Evolutionary conservation across 2,113 vertebrate species (phyloP).

Genomic region (Clarias macrocephalus): DNA sequence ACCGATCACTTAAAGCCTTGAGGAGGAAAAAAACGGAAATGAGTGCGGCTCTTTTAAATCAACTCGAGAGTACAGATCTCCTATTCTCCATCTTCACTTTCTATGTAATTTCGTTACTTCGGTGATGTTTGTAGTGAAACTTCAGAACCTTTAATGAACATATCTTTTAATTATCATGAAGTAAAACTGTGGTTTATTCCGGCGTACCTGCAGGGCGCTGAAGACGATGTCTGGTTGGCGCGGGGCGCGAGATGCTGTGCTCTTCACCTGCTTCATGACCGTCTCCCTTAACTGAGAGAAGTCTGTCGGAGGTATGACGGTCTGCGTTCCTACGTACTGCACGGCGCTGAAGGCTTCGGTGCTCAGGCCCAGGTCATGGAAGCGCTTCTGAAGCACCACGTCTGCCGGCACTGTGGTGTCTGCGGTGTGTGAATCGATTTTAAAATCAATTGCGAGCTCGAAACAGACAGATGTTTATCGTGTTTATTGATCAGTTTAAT

Average conservation of each 20-base stretch:
- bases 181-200: too few species aligned
- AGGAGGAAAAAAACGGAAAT: neutral
- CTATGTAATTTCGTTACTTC: neutral
- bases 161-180: too few species aligned
- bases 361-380: constrained; percentile 72
- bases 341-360: constrained; percentile 80
- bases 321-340: constrained; percentile 79
- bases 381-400: constrained; percentile 74
- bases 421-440: constrained; percentile 31
- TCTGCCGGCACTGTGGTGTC: constrained; percentile 66
- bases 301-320: constrained; percentile 74
- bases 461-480: neutral
- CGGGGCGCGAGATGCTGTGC: constrained; percentile 76
- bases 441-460: neutral
- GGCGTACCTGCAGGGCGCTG: constrained; percentile 72
- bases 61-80: too few species aligned
- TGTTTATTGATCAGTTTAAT: neutral
- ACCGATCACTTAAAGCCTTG: constrained; percentile 78
- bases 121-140: too few species aligned
- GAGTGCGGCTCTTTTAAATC: neutral
- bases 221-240: constrained; percentile 76
- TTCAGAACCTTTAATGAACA: too few species aligned
- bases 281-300: constrained; percentile 69
- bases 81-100: neutral
- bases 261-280: constrained; percentile 70